Conservation (phyloP, 2,113 vertebrate genomes). For the Poeciliopsis prolifica region DNA sequence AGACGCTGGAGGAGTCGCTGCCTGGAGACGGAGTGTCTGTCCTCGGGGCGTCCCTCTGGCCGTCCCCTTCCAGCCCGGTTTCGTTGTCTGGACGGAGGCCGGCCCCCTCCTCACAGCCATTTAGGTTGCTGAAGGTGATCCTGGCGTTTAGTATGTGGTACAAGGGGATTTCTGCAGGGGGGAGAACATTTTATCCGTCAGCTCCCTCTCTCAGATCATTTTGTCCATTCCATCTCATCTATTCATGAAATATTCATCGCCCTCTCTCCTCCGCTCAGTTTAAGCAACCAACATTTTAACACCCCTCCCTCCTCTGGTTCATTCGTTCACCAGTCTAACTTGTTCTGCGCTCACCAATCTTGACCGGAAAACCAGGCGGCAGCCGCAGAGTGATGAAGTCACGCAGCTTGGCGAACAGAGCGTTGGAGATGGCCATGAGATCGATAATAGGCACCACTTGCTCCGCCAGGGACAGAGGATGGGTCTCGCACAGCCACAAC, state of each 20-base stretch:
- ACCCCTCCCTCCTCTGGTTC: neutral
- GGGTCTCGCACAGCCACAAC: constrained; percentile 82
- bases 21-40: constrained; percentile 91
- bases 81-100: constrained; percentile 75
- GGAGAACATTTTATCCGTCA: neutral
- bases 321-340: constrained; percentile 4
- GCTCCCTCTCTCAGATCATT: neutral
- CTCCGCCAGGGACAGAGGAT: constrained; percentile 82
- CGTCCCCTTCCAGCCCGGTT: constrained; percentile 79
- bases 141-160: constrained; percentile 97
- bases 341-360: constrained; percentile 71
- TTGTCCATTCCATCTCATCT: neutral
- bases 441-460: constrained; percentile 87
- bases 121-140: constrained; percentile 98
- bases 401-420: constrained; percentile 84
- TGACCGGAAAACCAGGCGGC: constrained; percentile 83
- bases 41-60: constrained; percentile 83
- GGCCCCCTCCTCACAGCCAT: constrained; percentile 88
- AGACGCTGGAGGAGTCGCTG: constrained; percentile 95
- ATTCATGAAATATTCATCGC: constrained; percentile 1
- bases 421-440: constrained; percentile 86
- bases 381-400: constrained; percentile 85
- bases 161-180: constrained; percentile 90
- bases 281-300: neutral
- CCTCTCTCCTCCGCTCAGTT: neutral